Evolutionary conservation across 2,888 invertebrate species (phyloP).

Genomic region (Molanna angustata): DNA sequence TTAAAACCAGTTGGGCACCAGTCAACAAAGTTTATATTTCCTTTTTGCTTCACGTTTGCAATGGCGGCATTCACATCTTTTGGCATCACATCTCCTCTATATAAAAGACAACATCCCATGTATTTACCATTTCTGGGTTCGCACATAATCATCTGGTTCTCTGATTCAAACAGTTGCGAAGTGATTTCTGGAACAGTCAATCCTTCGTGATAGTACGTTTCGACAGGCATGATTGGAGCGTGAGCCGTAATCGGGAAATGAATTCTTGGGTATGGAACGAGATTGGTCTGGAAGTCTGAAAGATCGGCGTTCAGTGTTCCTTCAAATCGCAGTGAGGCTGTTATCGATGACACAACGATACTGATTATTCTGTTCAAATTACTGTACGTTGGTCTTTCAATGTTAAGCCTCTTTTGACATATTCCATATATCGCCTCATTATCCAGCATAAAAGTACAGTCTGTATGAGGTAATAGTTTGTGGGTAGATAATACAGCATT

Average conservation of each 20-base stretch:
- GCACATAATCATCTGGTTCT: constrained; percentile 89
- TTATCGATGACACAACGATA: constrained; percentile 82
- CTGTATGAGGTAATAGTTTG: constrained; percentile 80
- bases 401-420: constrained; percentile 78
- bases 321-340: constrained; percentile 82
- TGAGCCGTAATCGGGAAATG: constrained; percentile 80
- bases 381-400: constrained; percentile 79
- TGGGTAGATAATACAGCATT: constrained; percentile 90
- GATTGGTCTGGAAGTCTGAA: constrained; percentile 88
- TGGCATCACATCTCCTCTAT: constrained; percentile 87
- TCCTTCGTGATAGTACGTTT: constrained; percentile 67
- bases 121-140: constrained; percentile 82
- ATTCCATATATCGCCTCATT: constrained; percentile 96
- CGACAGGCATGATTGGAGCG: constrained; percentile 69
- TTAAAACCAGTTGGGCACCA: constrained; percentile 95
- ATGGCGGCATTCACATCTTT: constrained; percentile 86
- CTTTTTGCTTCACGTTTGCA: constrained; percentile 72
- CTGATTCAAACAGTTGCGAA: constrained; percentile 82
- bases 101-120: constrained; percentile 86
- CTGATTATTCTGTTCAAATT: constrained; percentile 84
- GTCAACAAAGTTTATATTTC: constrained; percentile 85
- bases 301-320: constrained; percentile 88
- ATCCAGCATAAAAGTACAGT: constrained; percentile 93
- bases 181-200: constrained; percentile 81
- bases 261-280: constrained; percentile 90